Evolutionary conservation across 2,797 vertebrate species (phyloP).

Genomic region (Gymnocypris eckloni): DNA sequence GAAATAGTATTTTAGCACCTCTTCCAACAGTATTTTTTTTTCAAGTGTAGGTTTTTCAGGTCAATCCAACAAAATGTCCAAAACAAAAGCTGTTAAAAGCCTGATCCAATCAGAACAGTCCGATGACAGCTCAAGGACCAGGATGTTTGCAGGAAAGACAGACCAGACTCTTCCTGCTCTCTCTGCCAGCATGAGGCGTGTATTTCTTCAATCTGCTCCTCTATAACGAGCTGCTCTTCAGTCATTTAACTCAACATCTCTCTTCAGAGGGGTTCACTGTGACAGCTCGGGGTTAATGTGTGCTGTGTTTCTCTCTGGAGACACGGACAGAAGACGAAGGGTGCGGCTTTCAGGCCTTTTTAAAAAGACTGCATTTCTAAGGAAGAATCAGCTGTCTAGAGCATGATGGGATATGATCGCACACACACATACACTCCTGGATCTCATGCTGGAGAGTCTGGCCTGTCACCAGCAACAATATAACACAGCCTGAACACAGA

Average conservation of each 20-base stretch:
- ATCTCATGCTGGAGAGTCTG: constrained; percentile 7
- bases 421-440: background rate
- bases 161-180: constrained; percentile 4
- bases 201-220: background rate
- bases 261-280: background rate
- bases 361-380: background rate
- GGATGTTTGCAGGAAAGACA: constrained; percentile 10
- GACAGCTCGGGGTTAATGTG: background rate
- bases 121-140: background rate
- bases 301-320: background rate
- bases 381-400: background rate
- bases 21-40: no score
- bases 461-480: constrained; percentile 13
- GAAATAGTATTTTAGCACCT: background rate
- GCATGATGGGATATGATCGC: constrained; percentile 7
- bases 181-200: background rate
- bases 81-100: background rate
- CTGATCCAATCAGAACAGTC: background rate
- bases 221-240: background rate
- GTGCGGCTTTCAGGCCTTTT: background rate
- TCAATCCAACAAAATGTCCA: background rate
- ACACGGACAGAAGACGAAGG: background rate
- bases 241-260: background rate
- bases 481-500: background rate
- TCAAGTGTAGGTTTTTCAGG: no score